These are phyloP conservation scores for Steatornis caripensis DNA, from an alignment of 2,113 vertebrate genomes.

Conservation along the genomic window DNA sequence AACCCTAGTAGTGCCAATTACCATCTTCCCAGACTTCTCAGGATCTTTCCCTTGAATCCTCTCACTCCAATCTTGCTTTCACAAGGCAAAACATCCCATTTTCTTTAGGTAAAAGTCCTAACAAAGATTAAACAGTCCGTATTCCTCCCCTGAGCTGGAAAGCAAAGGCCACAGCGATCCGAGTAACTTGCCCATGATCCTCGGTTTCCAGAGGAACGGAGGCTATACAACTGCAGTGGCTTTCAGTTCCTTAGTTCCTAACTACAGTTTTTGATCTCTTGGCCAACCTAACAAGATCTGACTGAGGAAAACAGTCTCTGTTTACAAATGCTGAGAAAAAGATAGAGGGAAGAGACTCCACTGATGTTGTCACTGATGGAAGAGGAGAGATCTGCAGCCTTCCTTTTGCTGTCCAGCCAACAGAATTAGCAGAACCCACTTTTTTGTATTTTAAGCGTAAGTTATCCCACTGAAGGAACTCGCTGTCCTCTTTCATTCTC, in stretches of 20 bases:
- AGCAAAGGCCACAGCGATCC: background rate
- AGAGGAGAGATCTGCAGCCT: background rate
- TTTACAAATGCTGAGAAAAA: background rate
- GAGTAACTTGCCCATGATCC: background rate
- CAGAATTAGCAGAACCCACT: background rate
- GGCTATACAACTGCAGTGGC: background rate
- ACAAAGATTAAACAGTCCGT: background rate
- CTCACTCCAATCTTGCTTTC: background rate
- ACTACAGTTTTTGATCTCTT: background rate
- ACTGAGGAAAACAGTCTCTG: background rate
- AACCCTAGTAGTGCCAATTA: background rate
- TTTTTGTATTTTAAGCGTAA: background rate
- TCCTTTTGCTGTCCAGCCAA: background rate
- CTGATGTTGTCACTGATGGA: background rate
- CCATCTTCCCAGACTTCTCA: background rate
- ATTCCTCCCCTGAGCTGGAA: background rate
- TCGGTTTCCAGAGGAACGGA: background rate
- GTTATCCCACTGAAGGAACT: background rate
- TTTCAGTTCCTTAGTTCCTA: background rate
- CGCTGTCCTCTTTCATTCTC: background rate
- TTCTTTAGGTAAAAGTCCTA: background rate
- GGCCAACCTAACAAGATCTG: background rate
- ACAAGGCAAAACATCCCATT: background rate
- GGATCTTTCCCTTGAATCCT: background rate
- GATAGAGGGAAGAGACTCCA: background rate